Percentiles rank a stretch among this genome's conserved stretches.
Conservation (phyloP, 1,140 invertebrate genomes). For the Sycophila sp. region DNA sequence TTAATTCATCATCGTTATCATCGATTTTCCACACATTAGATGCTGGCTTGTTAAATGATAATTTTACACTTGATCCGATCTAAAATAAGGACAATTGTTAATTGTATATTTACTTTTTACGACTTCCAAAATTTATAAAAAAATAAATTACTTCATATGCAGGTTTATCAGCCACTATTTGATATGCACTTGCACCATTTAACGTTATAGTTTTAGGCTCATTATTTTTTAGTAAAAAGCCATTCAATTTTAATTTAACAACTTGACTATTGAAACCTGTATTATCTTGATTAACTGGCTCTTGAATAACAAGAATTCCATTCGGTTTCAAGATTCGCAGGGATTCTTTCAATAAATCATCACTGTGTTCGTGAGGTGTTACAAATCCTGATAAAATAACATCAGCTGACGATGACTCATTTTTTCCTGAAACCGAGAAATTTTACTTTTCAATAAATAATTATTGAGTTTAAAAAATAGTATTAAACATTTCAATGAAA, state of each 20-base stretch:
- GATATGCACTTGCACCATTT: conserved; percentile 56
- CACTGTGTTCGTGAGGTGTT: conserved; percentile 60
- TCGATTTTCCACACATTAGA: conserved; percentile 76
- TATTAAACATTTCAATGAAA: too few species aligned
- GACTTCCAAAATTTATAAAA: too few species aligned
- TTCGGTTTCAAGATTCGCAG: conserved; percentile 71
- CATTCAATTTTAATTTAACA: conserved; percentile 71
- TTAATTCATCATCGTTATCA: conserved; percentile 75
- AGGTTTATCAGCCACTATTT: conserved; percentile 71
- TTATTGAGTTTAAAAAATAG: background rate
- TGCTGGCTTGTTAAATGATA: conserved; percentile 62
- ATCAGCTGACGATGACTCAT: conserved; percentile 69
- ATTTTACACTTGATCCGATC: conserved; percentile 68
- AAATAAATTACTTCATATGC: conserved; percentile 67
- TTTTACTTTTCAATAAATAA: background rate
- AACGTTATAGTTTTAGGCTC: conserved; percentile 69
- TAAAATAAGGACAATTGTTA: conserved; percentile 19
- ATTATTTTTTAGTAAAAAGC: conserved; percentile 71
- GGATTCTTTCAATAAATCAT: conserved; percentile 67
- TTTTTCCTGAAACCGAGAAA: conserved; percentile 61
- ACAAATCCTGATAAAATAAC: conserved; percentile 69
- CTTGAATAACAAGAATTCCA: conserved; percentile 59
- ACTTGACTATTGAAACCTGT: conserved; percentile 58
- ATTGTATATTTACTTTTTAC: background rate
- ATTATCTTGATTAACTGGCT: conserved; percentile 37